Evolutionary conservation across 2,113 vertebrate genomes (phyloP), one percentile per base, ranked within the genome.

Genomic region (Halcyon senegalensis): DNA sequence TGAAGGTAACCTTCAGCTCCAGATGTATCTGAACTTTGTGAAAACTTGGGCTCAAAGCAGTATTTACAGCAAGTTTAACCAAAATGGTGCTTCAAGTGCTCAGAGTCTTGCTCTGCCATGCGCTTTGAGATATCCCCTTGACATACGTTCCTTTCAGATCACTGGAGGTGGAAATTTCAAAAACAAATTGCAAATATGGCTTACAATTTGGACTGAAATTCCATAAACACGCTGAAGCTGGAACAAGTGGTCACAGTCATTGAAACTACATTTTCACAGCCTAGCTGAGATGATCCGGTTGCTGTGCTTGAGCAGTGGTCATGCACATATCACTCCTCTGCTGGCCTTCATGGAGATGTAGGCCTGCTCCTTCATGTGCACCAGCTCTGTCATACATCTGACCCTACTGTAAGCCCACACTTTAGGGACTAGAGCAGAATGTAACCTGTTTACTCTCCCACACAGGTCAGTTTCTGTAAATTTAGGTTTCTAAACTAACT

Each of bases 251-350:
- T 41, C 60, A 35, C 1, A 0, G 21, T 46, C 39, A 44, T 39
- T 2, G 1, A 37, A 60, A 59, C 18, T 21, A 46, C 13, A 10
- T 55, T n/a, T 60, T 74, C 17, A 46, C 62, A 69, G 55, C 31
- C 30, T 31, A 23, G 5, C 2, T 50, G n/a, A 46, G 62, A 56
- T 69, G n/a, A 30, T 68, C 16, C 46, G 41, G 2, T 13, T 18
- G 76, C 27, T 35, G 56, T 24, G 46, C 14, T 24, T 62, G 41
- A 76, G 23, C 63, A n/a, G 24, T 13, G 8, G 7, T 8, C 56
- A 10, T 1, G 14, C 2, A 0, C 72, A 5, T 17, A 10, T 20
- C 3, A 1, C 20, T 64, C 8, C 39, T 59, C 50, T 59, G 53
- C 63, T 31, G 73, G 16, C 19, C 25, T 77, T 73, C 17, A 35